These are phyloP conservation scores for Drosophila kambysellisi DNA, from an alignment of 2,888 invertebrate genomes.

Conservation along the genomic window DNA sequence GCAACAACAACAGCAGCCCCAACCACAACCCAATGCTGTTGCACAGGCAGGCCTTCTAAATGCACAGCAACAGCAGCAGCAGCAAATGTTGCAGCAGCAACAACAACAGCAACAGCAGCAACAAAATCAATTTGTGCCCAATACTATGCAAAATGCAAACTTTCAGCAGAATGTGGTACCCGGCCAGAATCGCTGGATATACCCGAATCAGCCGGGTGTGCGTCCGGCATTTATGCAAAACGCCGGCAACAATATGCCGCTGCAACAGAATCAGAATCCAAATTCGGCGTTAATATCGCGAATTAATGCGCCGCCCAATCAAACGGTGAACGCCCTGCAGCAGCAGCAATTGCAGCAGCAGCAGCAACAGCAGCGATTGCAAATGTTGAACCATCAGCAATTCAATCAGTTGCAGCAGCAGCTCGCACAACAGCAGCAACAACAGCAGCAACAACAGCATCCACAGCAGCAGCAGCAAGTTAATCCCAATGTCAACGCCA, in stretches of 20 bases:
- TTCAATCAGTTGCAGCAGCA: constrained; percentile 82
- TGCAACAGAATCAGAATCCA: constrained; percentile 83
- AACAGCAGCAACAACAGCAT: constrained; percentile 33
- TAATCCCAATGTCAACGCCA: constrained; percentile 66
- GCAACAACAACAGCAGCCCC: constrained; percentile 51
- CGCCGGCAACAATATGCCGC: constrained; percentile 54
- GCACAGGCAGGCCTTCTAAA: constrained; percentile 55
- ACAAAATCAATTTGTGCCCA: constrained; percentile 72
- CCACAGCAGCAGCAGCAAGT: constrained; percentile 62
- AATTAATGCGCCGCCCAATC: constrained; percentile 87
- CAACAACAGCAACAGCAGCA: constrained; percentile 69
- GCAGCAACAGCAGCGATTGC: constrained; percentile 78
- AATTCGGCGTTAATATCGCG: constrained; percentile 88
- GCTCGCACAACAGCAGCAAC: constrained; percentile 53
- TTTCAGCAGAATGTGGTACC: constrained; percentile 80
- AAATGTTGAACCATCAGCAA: constrained; percentile 83
- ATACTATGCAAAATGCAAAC: constrained; percentile 80
- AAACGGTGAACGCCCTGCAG: constrained; percentile 81
- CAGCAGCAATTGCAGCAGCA: constrained; percentile 79
- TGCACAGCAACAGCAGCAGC: constrained; percentile 74
- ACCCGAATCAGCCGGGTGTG: constrained; percentile 75
- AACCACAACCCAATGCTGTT: constrained; percentile 53
- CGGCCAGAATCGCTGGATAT: constrained; percentile 81
- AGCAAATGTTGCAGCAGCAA: constrained; percentile 67
- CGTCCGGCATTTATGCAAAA: constrained; percentile 74